A percentile compares a stretch with the other conserved stretches of the same genome.
phyloP scores from a whole-genome alignment of 2,797 vertebrate genomes.

The Anomalospiza imberbis region DNA sequence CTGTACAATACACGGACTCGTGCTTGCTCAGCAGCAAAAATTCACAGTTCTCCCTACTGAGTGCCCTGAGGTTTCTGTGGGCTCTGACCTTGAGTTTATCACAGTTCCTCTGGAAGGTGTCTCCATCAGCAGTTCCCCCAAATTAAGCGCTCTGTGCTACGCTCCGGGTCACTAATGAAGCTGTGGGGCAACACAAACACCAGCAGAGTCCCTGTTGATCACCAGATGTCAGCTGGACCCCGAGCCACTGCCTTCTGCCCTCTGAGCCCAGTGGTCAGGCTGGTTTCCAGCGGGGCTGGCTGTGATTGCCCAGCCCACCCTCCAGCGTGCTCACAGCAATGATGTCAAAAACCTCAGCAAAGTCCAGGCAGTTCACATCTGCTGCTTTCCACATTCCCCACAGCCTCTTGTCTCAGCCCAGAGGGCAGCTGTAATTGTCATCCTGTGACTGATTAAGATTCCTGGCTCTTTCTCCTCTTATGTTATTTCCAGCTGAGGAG shows the following conservation, averaged over 20 bases:
- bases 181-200: accelerated
- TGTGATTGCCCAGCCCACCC: background rate
- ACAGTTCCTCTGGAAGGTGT: background rate
- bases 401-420: constrained; percentile 25
- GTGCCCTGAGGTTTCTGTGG: background rate
- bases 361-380: constrained; percentile 6
- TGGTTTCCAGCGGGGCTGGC: background rate
- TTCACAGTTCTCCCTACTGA: background rate
- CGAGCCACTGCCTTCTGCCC: background rate
- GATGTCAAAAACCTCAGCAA: background rate
- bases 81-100: background rate
- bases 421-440: constrained; percentile 35
- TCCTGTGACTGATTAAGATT: constrained; percentile 51
- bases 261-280: background rate
- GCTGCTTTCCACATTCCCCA: background rate
- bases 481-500: constrained; percentile 27
- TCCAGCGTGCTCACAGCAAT: background rate
- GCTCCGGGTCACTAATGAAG: background rate
- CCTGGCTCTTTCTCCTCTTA: constrained; percentile 20
- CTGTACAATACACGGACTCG: background rate
- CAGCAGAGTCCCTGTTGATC: background rate
- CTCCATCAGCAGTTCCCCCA: background rate
- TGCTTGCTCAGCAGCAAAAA: background rate
- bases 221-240: background rate
- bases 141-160: background rate